Base-by-base conservation (phyloP, 53 echinoderm and acorn worm genomes). In the Patiria pectinifera region DNA sequence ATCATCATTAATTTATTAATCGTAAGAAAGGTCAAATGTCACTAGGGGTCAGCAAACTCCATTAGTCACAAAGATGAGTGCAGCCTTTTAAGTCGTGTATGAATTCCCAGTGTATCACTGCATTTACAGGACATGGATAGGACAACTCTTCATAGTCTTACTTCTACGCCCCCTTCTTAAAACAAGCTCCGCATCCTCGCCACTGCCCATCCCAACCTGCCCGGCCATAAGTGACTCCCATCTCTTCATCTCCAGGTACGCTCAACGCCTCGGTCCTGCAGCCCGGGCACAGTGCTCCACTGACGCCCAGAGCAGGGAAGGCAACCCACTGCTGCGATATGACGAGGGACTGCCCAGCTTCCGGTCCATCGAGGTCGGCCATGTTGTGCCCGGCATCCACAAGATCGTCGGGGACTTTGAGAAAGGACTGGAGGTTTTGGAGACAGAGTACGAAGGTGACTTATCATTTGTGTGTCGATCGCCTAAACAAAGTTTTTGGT, bases 271-370 rank as follows among this genome's bases (percentile, higher is more conserved):
- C 80, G 24, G 35, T 6, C 14, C 79, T 18, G 9, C 83, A 22
- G 59, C 60, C 6, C 5, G 53, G 53, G 84, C 84, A 13, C 87
- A n/a, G 25, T 87, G 87, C 87, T 87, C 84, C 59, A 59, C 74
- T 25, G 92, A 59, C 47, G 82, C 82, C 53, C 70, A 63, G 75
- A 82, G 77, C 53, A 66, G 62, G 19, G 0, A 49, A 16, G 83
- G 93, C 71, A 97, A 97, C 83, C 96, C 97, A n/a, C 86, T 97
- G 45, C 91, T 97, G 4, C 26, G 91, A 4, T 92, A 96, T 62
- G 91, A 95, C 72, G 76, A 87, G 77, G 96, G 95, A 5, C 89
- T 97, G 19, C 97, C 97, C 0, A 91, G 71, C 72, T 97, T 97
- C 85, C 82, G 16, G 49, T 74, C 92, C n/a, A 94, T 97, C 69